Base-by-base conservation (phyloP, 2,888 invertebrate species). In the Pilophorus perplexus region DNA sequence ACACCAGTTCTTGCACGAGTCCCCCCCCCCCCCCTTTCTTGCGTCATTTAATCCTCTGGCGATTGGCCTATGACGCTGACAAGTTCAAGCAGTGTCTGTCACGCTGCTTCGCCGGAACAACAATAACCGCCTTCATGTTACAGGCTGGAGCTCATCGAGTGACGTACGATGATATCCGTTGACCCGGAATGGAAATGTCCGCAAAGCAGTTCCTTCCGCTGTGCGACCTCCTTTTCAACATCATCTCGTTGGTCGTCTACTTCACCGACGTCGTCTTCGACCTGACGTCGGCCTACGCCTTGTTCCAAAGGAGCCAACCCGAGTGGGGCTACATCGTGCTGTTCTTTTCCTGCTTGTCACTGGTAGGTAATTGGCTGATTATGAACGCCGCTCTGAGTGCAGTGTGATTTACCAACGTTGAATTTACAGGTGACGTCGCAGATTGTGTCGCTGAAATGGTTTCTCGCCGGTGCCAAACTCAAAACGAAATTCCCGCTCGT, bases 191-290 rank as follows among this genome's bases (percentile, higher is more conserved):
- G 64, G 64, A 64, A 50, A 64, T 52, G 64, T 52, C 52, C 4
- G 28, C 62, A n/a, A 64, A 64, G 27, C 66, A 93, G 82, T 92
- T 92, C 78, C 82, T 93, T 78, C 92, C 92, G 72, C 83, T 93
- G 76, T 93, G 93, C 83, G 93, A 93, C 80, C 88, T 92, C 71
- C 81, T 93, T 52, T 93, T 93, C 82, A 93, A 93, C 79, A 89
- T 93, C 77, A 90, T 92, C 73, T 92, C 92, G 52, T 80, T 93
- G 72, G 90, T 90, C 67, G 89, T 89, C 22, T 92, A 93, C 77
- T 93, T 93, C 79, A 92, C 92, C 81, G 91, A 92, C 81, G 86
- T 91, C 70, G 90, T 92, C 5, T 93, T 93, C 77, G 91, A 93
- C 78, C 83, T 91, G 68, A 86, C 92, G 66, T 87, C 90, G 81